Conservation (phyloP, 2,888 invertebrate genomes). For the Ryuthela nishihirai region DNA sequence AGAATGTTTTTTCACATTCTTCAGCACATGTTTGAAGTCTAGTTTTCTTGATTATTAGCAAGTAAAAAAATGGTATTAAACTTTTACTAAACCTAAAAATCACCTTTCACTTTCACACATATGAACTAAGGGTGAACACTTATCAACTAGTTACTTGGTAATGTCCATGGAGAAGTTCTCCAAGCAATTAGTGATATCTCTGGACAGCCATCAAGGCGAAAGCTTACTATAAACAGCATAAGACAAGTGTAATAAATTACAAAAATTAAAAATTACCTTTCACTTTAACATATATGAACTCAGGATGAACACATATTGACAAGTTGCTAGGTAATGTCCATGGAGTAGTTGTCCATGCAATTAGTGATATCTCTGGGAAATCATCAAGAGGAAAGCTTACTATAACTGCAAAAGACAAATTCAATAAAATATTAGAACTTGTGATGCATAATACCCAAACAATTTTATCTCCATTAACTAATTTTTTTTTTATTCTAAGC, state of each 20-base stretch:
- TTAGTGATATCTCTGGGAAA: conserved; percentile 63
- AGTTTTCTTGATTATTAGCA: too few relatives aligned
- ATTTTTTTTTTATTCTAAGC: too few relatives aligned
- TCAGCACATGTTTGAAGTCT: too few relatives aligned
- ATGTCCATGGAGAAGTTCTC: conserved; percentile 99
- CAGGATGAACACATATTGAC: conserved; percentile 88
- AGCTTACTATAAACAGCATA: conserved; percentile 73
- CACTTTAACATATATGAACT: conserved; percentile 76
- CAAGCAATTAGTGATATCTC: conserved; percentile 74
- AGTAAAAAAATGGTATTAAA: too few relatives aligned
- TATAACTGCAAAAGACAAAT: conserved; percentile 59
- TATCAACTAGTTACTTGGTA: conserved; percentile 92
- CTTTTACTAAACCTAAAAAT: too few relatives aligned
- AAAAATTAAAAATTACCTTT: conserved; percentile 47
- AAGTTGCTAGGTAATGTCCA: conserved; percentile 99
- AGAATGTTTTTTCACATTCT: too few relatives aligned
- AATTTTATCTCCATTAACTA: too few relatives aligned
- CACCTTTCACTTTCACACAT: conserved; percentile 79
- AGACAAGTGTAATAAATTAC: too few relatives aligned
- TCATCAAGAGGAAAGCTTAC: conserved; percentile 79
- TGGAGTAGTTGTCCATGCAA: conserved; percentile 99
- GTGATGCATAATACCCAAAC: too few relatives aligned
- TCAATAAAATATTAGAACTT: not conserved
- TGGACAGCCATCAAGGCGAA: conserved; percentile 71
- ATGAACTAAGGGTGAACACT: conserved; percentile 85